These are phyloP conservation scores for Phaonia tiefii DNA, from an alignment of 2,888 invertebrate species.

Conservation along the genomic window DNA sequence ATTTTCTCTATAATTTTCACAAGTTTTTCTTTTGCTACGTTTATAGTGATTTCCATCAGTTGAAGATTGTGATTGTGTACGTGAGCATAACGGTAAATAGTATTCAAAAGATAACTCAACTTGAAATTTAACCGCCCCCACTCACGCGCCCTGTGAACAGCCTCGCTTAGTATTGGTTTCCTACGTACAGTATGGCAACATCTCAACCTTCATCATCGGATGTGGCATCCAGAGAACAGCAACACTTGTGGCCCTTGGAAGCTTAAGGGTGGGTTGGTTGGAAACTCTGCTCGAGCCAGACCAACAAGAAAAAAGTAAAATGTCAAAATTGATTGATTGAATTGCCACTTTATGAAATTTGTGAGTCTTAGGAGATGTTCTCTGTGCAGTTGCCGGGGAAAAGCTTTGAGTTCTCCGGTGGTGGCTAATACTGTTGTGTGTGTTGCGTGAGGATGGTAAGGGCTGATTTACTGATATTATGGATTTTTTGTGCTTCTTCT, in stretches of 20 bases:
- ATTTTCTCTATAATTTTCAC: slow-evolving; percentile 30
- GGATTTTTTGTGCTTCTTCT: slow-evolving; percentile 40
- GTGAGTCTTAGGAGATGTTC: slow-evolving; percentile 78
- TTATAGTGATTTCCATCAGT: slow-evolving; percentile 59
- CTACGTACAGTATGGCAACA: slow-evolving; percentile 23
- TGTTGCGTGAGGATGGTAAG: slow-evolving; percentile 52
- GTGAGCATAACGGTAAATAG: slow-evolving; percentile 77
- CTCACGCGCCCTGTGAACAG: slow-evolving; percentile 44
- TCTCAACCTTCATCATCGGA: slow-evolving; percentile 47
- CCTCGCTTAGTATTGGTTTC: slow-evolving; percentile 56
- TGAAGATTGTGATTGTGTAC: slow-evolving; percentile 75
- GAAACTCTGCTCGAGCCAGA: slow-evolving; percentile 59
- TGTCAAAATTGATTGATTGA: slow-evolving; percentile 80
- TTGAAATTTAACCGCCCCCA: slow-evolving; percentile 50
- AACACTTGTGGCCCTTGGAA: slow-evolving; percentile 35
- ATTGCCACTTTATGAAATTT: slow-evolving; percentile 80
- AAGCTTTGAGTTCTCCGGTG: slow-evolving; percentile 37
- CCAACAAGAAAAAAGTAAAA: slow-evolving; percentile 68
- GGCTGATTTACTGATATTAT: slow-evolving; percentile 65
- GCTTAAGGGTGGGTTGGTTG: slow-evolving; percentile 62
- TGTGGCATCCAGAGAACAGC: slow-evolving; percentile 41
- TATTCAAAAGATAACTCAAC: slow-evolving; percentile 60
- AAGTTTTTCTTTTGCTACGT: slow-evolving; percentile 51
- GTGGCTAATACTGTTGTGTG: slow-evolving; percentile 46
- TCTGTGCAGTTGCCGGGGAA: slow-evolving; percentile 49